A percentile compares a stretch with the other conserved stretches of the same genome.
These are phyloP conservation scores for Sorex maritimensis DNA, from an alignment of 2,797 vertebrate genomes.

Conservation along the genomic window DNA sequence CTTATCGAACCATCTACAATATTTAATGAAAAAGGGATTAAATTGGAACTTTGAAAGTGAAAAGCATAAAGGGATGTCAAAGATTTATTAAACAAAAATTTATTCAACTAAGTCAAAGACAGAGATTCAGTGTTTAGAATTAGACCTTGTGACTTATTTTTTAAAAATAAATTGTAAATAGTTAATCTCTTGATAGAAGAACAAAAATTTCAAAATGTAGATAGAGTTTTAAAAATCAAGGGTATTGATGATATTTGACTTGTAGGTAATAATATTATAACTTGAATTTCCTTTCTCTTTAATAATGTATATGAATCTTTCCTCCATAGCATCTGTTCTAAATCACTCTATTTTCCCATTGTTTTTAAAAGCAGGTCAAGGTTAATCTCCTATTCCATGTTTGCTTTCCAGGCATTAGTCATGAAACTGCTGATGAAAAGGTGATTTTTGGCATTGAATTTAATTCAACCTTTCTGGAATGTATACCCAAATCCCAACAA, in stretches of 20 bases:
- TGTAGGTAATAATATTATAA: conserved; percentile 84
- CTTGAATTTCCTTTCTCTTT: conserved; percentile 88
- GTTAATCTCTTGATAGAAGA: not conserved
- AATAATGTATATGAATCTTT: conserved; percentile 83
- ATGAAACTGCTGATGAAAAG: conserved; percentile 95
- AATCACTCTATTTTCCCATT: conserved; percentile 90
- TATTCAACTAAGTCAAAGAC: conserved; percentile 32
- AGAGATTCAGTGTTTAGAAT: not conserved
- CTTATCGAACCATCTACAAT: not conserved
- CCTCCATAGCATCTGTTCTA: conserved; percentile 89
- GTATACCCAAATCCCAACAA: conserved; percentile 98
- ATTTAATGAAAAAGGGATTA: not conserved
- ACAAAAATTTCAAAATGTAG: not conserved
- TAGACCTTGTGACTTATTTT: conserved; percentile 36
- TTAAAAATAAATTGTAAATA: conserved; percentile 23
- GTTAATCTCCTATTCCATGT: conserved; percentile 91
- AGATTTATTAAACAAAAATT: not conserved
- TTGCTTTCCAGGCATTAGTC: conserved; percentile 92
- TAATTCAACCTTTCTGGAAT: conserved; percentile 99
- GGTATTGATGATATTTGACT: conserved; percentile 82
- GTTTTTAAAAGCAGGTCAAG: conserved; percentile 91
- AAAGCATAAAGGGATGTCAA: conserved; percentile 13
- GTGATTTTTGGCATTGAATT: conserved; percentile 97
- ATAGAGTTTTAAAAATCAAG: conserved; percentile 84
- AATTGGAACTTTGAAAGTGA: not conserved